A percentile compares a stretch with the other conserved stretches of the same genome.
Conservation (phyloP, 2,113 vertebrate genomes). For the Oenanthe oenanthe region DNA sequence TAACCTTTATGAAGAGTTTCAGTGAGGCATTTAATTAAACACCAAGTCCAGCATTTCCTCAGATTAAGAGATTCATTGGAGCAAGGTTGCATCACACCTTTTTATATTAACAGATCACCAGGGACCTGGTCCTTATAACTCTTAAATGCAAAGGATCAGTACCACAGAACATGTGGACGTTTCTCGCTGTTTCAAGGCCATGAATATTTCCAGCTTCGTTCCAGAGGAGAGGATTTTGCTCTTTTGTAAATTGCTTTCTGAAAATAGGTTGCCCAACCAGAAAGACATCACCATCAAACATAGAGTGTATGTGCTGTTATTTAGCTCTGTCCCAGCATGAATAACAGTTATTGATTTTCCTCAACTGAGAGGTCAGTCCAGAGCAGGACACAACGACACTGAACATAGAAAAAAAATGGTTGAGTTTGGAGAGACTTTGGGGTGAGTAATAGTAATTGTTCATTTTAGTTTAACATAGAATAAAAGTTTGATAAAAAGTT, state of each 20-base stretch:
- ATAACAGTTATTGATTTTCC: neutral
- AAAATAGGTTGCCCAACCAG: neutral
- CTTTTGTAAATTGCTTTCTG: neutral
- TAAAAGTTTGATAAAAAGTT: neutral
- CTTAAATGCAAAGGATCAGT: neutral
- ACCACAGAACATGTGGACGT: neutral
- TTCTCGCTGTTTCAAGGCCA: neutral
- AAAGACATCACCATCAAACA: neutral
- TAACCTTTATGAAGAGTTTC: neutral
- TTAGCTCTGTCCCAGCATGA: neutral
- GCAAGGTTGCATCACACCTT: neutral
- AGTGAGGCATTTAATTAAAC: slow-evolving; percentile 12
- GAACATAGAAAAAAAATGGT: neutral
- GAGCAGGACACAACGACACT: neutral
- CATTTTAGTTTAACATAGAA: neutral
- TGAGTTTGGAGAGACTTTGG: neutral
- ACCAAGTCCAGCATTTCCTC: neutral
- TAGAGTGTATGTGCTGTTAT: neutral
- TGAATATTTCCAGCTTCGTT: neutral
- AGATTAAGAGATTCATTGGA: neutral
- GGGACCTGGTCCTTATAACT: neutral
- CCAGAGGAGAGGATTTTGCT: neutral
- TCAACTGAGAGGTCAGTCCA: neutral
- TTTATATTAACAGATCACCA: neutral
- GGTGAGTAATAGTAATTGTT: neutral